A percentile compares a stretch with the other conserved stretches of the same genome.
phyloP scores from a whole-genome alignment of 2,797 vertebrate species.

The Cyprinella venusta region DNA sequence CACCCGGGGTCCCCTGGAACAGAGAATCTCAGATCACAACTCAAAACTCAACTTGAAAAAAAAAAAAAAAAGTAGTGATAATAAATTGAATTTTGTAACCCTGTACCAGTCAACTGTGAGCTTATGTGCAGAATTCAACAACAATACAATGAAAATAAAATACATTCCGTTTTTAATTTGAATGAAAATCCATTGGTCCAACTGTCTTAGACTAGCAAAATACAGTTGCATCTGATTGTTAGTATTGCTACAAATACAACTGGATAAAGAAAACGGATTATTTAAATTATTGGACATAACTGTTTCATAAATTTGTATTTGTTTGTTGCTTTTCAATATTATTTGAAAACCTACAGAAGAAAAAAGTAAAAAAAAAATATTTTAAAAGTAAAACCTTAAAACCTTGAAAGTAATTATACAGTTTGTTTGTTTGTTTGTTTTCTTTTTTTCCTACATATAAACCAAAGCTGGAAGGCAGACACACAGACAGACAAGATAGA shows the following conservation, averaged over 20 bases:
- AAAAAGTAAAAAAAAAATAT: not conserved
- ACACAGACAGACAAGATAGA: no score
- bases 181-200: not conserved
- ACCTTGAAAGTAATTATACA: not conserved
- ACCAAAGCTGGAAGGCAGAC: no score
- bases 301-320: not conserved
- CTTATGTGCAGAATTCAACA: not conserved
- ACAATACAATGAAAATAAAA: not conserved
- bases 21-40: not conserved
- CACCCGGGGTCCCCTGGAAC: conserved; percentile 84
- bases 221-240: not conserved
- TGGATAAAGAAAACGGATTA: not conserved
- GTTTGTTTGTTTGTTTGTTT: no score
- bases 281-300: not conserved
- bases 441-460: no score
- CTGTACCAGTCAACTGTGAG: not conserved
- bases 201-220: not conserved
- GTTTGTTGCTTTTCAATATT: not conserved
- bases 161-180: not conserved
- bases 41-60: not conserved
- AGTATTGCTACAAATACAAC: not conserved
- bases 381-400: not conserved
- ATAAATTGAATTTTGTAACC: not conserved
- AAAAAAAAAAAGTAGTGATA: not conserved
- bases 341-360: not conserved